Evolutionary conservation across 2,888 invertebrate genomes (phyloP).

Genomic region (Zonitis immaculata): DNA sequence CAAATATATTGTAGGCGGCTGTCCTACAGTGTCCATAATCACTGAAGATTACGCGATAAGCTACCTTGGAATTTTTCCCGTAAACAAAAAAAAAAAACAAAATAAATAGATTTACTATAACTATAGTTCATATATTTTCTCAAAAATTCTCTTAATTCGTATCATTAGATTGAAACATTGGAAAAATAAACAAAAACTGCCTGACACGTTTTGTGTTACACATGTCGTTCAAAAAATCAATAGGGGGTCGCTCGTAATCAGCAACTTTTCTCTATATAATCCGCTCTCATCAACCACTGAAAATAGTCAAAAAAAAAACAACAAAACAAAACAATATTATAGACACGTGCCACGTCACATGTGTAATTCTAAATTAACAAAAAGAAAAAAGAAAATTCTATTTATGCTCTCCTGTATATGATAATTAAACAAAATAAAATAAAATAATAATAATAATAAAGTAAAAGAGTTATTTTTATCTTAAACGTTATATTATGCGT

Average conservation of each 20-base stretch:
- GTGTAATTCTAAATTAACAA: neutral
- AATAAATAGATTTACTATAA: too few relatives aligned
- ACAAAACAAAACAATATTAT: too few relatives aligned
- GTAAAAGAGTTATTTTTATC: neutral
- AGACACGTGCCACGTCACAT: neutral
- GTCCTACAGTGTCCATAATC: neutral
- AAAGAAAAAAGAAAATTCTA: too few relatives aligned
- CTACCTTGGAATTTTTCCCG: too few relatives aligned
- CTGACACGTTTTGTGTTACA: conserved; percentile 14
- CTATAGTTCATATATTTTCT: too few relatives aligned
- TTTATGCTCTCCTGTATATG: too few relatives aligned
- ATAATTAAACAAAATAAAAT: too few relatives aligned
- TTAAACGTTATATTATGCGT: neutral
- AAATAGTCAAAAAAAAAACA: neutral
- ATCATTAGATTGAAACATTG: too few relatives aligned
- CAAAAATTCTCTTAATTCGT: too few relatives aligned
- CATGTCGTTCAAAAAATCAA: conserved; percentile 10
- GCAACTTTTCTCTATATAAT: neutral
- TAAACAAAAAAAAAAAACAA: too few relatives aligned
- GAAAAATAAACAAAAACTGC: conserved; percentile 8
- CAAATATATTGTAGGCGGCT: conserved; percentile 7
- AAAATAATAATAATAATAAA: neutral
- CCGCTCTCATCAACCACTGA: neutral
- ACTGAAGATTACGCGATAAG: conserved; percentile 1
- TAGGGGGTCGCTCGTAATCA: conserved; percentile 10